Evolutionary conservation across 2,113 vertebrate genomes (phyloP).

Genomic region (Vombatus ursinus): DNA sequence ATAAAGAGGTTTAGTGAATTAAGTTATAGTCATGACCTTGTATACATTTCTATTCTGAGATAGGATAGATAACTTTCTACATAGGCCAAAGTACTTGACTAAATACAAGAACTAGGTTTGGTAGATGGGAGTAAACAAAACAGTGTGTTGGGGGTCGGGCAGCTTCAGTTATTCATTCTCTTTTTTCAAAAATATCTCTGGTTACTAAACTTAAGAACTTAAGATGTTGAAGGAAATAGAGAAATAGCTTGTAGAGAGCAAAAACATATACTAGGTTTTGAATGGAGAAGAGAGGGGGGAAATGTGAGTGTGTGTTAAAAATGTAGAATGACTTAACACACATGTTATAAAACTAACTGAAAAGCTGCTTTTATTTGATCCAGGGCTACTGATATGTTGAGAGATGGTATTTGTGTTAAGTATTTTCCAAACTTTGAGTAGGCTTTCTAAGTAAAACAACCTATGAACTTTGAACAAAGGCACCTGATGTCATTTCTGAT

Average conservation of each 20-base stretch:
- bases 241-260: background rate
- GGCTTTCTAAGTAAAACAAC: background rate
- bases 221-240: background rate
- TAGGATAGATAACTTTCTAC: background rate
- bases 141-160: no score
- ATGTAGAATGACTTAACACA: background rate
- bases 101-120: background rate
- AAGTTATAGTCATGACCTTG: background rate
- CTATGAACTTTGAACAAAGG: conserved; percentile 52
- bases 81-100: background rate
- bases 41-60: background rate
- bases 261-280: background rate
- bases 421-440: background rate
- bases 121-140: background rate
- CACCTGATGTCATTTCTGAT: background rate
- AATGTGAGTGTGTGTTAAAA: background rate
- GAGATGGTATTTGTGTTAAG: background rate
- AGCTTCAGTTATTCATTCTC: background rate
- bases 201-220: background rate
- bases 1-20: background rate
- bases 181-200: background rate
- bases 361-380: background rate
- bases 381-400: background rate
- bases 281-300: background rate
- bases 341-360: background rate